Percentiles rank a stretch among this genome's conserved stretches.
Evolutionary conservation across 2,888 invertebrate genomes (phyloP).

Genomic region (Yponomeuta cagnagella): DNA sequence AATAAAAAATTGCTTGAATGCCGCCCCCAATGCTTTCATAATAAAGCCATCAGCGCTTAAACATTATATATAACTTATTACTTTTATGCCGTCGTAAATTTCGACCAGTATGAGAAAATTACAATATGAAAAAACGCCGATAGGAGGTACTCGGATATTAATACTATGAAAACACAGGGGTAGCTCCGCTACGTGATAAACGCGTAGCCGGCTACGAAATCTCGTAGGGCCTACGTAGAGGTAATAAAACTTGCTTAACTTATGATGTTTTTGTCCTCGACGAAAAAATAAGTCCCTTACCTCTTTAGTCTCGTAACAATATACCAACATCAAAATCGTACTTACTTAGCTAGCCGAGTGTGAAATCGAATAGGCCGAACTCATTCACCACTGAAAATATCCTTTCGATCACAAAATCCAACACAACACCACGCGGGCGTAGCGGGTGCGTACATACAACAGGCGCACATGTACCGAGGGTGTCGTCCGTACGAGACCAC

Average conservation of each 20-base stretch:
- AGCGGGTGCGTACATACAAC: slow-evolving; percentile 41
- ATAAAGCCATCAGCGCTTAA: slow-evolving; percentile 33
- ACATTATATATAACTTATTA: slow-evolving; percentile 7
- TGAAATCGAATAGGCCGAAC: slow-evolving; percentile 14
- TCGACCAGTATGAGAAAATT: slow-evolving; percentile 6
- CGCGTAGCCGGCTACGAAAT: slow-evolving; percentile 3
- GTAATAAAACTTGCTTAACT: slow-evolving; percentile 2
- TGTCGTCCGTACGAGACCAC: slow-evolving; percentile 43
- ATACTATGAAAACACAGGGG: neutral
- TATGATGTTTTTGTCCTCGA: neutral
- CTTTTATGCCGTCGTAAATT: slow-evolving; percentile 8
- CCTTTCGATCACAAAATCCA: slow-evolving; percentile 53
- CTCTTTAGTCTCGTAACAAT: neutral
- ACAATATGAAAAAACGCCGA: neutral
- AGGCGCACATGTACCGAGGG: slow-evolving; percentile 55
- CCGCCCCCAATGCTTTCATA: slow-evolving; percentile 19
- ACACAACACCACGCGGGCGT: slow-evolving; percentile 56
- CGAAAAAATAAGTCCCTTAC: neutral
- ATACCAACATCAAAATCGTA: neutral
- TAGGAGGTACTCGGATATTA: neutral
- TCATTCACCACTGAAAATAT: slow-evolving; percentile 34
- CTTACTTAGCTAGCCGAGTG: neutral
- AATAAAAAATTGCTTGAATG: neutral
- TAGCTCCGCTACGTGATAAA: neutral
- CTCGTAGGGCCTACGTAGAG: slow-evolving; percentile 4